phyloP scores from a whole-genome alignment of 2,888 invertebrate species.

The Agonopterix subpropinquella region DNA sequence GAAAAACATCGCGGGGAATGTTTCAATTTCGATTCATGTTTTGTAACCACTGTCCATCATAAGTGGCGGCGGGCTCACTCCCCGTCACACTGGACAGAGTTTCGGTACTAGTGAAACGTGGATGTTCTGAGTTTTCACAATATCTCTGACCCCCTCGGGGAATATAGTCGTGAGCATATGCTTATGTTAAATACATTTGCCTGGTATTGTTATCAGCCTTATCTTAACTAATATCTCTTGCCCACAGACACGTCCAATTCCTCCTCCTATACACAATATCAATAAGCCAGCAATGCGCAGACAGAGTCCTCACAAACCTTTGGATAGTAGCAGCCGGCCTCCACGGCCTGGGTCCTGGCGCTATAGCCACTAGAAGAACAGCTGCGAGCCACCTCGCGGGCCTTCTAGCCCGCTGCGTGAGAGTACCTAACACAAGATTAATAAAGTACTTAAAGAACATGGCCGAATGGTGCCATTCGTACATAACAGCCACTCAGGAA shows the following conservation, averaged over 20 bases:
- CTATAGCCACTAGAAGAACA: constrained; percentile 51
- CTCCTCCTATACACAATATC: constrained; percentile 66
- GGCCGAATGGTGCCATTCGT: constrained; percentile 89
- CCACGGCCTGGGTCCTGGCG: constrained; percentile 50
- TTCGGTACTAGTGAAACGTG: too few relatives aligned
- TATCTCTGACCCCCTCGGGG: too few relatives aligned
- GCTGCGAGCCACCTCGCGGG: constrained; percentile 63
- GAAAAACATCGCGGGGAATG: too few relatives aligned
- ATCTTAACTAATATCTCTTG: too few relatives aligned
- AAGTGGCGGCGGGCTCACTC: too few relatives aligned
- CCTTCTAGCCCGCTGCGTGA: constrained; percentile 55
- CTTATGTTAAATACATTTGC: too few relatives aligned
- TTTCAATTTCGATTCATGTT: too few relatives aligned
- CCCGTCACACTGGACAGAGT: too few relatives aligned
- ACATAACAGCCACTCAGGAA: constrained; percentile 82
- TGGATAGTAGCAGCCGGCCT: constrained; percentile 60
- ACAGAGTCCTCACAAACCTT: constrained; percentile 48
- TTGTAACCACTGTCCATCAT: too few relatives aligned
- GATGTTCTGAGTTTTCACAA: too few relatives aligned
- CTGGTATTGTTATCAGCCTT: too few relatives aligned
- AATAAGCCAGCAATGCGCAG: constrained; percentile 61
- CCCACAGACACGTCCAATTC: constrained; percentile 64
- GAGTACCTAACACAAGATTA: constrained; percentile 54
- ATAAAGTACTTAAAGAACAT: constrained; percentile 78
- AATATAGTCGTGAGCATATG: too few relatives aligned